These are phyloP conservation scores for Vollenhovia emeryi DNA, from an alignment of 1,140 invertebrate genomes.

Conservation along the genomic window DNA sequence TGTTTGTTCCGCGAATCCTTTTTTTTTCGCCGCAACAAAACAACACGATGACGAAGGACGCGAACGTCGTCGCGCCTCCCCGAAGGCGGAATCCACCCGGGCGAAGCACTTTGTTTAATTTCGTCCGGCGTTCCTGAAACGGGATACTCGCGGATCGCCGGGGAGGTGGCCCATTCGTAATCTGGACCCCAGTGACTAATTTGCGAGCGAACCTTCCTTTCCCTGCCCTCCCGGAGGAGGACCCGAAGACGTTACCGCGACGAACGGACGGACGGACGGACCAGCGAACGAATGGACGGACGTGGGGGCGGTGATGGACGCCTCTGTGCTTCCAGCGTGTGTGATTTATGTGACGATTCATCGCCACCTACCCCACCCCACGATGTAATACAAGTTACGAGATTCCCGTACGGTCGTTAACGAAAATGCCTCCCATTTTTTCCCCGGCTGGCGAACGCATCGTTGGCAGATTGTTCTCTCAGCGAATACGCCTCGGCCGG, in stretches of 20 bases:
- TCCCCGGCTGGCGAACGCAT: not conserved
- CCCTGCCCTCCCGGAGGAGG: conserved; percentile 62
- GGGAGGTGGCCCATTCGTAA: conserved; percentile 75
- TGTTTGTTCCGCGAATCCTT: conserved; percentile 1
- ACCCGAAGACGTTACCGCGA: conserved; percentile 68
- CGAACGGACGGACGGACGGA: conserved; percentile 70
- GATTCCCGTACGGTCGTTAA: conserved; percentile 56
- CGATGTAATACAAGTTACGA: conserved; percentile 61
- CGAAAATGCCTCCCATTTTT: conserved; percentile 61
- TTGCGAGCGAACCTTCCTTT: conserved; percentile 68
- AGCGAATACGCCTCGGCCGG: not conserved
- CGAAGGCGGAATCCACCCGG: conserved; percentile 47
- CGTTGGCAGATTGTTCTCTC: conserved; percentile 1
- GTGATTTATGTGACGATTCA: conserved; percentile 78
- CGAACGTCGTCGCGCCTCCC: conserved; percentile 37
- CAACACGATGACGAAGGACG: conserved; percentile 44
- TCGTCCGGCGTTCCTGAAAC: conserved; percentile 73
- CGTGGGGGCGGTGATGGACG: conserved; percentile 81
- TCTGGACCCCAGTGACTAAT: conserved; percentile 77
- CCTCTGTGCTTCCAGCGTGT: conserved; percentile 74
- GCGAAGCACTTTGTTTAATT: conserved; percentile 73
- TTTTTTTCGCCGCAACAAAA: conserved; percentile 14
- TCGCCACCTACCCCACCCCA: conserved; percentile 70
- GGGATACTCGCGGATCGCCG: conserved; percentile 66
- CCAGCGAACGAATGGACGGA: conserved; percentile 72